These are phyloP conservation scores for Lepidocolaptes lacrymiger DNA, from an alignment of 2,797 vertebrate genomes.

Conservation along the genomic window DNA sequence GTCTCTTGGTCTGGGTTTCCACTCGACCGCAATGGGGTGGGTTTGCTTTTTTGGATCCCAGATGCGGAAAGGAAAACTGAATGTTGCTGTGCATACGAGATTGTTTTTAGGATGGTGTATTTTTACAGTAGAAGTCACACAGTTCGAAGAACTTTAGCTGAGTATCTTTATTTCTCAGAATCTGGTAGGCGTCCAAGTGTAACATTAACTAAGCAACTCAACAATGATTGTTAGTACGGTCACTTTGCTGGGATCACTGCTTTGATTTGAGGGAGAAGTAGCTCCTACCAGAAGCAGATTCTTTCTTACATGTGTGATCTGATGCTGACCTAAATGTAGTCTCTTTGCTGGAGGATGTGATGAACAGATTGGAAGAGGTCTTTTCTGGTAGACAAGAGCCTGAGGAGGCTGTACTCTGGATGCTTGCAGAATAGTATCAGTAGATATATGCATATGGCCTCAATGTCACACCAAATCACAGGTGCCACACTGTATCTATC, in stretches of 20 bases:
- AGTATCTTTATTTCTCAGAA: not conserved
- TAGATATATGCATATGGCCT: not conserved
- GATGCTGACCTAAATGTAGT: not conserved
- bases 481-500: fast-evolving
- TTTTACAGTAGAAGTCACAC: not conserved
- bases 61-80: not conserved
- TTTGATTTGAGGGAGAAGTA: not conserved
- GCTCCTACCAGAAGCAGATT: not conserved
- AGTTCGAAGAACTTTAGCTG: not conserved
- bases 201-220: not conserved
- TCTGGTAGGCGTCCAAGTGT: not conserved
- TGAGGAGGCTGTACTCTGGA: fast-evolving
- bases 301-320: not conserved
- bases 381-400: not conserved
- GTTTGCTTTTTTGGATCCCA: not conserved
- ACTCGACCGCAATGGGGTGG: fast-evolving
- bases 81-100: fast-evolving
- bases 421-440: not conserved
- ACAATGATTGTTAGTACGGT: not conserved
- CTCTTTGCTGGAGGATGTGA: not conserved
- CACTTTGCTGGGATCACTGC: not conserved
- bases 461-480: not conserved
- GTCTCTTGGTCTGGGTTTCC: not conserved
- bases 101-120: not conserved
- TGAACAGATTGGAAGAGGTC: not conserved